These are phyloP conservation scores for Altica lythri DNA, from an alignment of 2,888 invertebrate genomes.

Conservation along the genomic window DNA sequence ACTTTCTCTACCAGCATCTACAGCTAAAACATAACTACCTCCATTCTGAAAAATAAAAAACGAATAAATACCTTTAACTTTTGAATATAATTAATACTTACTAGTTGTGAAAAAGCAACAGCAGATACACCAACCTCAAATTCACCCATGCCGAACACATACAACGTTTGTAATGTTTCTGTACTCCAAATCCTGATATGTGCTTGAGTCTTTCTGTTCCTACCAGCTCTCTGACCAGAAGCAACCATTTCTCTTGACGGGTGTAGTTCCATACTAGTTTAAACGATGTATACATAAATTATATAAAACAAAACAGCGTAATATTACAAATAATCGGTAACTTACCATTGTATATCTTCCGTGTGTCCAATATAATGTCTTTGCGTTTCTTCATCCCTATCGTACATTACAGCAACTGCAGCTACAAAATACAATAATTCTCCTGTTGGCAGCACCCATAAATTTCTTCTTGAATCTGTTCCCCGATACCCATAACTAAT, in stretches of 20 bases:
- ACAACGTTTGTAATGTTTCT: slow-evolving; percentile 83
- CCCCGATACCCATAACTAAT: slow-evolving; percentile 90
- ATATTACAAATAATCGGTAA: background rate
- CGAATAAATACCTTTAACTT: slow-evolving; percentile 2
- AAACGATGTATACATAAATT: slow-evolving; percentile 18
- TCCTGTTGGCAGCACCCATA: slow-evolving; percentile 92
- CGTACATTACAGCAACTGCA: slow-evolving; percentile 86
- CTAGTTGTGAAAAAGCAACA: slow-evolving; percentile 86
- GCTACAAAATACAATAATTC: slow-evolving; percentile 93
- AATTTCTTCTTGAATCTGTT: slow-evolving; percentile 83
- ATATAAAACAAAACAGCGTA: too few relatives aligned
- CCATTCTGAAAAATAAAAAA: slow-evolving; percentile 68
- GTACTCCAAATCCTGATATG: slow-evolving; percentile 94
- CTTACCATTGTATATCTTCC: slow-evolving; percentile 90
- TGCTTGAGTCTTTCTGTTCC: slow-evolving; percentile 83
- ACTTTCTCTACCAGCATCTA: slow-evolving; percentile 87
- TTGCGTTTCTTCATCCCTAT: slow-evolving; percentile 84
- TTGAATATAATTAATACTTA: slow-evolving; percentile 52
- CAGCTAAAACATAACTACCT: slow-evolving; percentile 86
- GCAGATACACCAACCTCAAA: slow-evolving; percentile 86
- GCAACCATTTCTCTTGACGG: slow-evolving; percentile 87
- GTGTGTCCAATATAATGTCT: slow-evolving; percentile 90
- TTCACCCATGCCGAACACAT: slow-evolving; percentile 90
- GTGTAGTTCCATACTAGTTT: slow-evolving; percentile 85
- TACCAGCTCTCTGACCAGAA: slow-evolving; percentile 84